These are phyloP conservation scores for Fistularia tabacaria DNA, from an alignment of 2,797 vertebrate species.

Conservation along the genomic window DNA sequence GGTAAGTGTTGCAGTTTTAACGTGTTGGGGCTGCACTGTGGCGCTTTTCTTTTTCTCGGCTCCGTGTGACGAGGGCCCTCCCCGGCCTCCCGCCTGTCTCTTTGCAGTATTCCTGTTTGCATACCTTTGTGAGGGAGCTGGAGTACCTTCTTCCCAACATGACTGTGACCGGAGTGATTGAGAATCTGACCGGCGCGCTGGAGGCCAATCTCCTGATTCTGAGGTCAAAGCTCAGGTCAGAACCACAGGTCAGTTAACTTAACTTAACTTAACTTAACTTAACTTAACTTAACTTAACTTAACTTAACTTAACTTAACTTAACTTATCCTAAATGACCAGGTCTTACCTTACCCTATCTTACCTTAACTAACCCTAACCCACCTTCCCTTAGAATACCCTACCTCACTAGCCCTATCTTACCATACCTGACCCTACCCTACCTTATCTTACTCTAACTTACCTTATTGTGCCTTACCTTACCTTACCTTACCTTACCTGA, in stretches of 20 bases:
- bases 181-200: accelerated
- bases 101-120: conserved; percentile 13
- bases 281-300: too few relatives aligned
- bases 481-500: too few relatives aligned
- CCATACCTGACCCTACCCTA: too few relatives aligned
- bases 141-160: conserved; percentile 2
- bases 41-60: not conserved
- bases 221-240: accelerated
- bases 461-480: too few relatives aligned
- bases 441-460: too few relatives aligned
- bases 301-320: too few relatives aligned
- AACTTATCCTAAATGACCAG: too few relatives aligned
- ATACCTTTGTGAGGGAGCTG: not conserved
- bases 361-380: too few relatives aligned
- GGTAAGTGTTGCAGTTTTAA: conserved; percentile 33
- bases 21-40: too few relatives aligned
- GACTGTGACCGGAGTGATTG: accelerated
- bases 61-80: not conserved
- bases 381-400: too few relatives aligned
- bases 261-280: not conserved
- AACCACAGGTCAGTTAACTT: conserved; percentile 1
- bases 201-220: accelerated
- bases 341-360: too few relatives aligned
- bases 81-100: not conserved
- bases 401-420: too few relatives aligned